These are phyloP conservation scores for Pilophorus perplexus DNA, from an alignment of 2,888 invertebrate species.

Conservation along the genomic window DNA sequence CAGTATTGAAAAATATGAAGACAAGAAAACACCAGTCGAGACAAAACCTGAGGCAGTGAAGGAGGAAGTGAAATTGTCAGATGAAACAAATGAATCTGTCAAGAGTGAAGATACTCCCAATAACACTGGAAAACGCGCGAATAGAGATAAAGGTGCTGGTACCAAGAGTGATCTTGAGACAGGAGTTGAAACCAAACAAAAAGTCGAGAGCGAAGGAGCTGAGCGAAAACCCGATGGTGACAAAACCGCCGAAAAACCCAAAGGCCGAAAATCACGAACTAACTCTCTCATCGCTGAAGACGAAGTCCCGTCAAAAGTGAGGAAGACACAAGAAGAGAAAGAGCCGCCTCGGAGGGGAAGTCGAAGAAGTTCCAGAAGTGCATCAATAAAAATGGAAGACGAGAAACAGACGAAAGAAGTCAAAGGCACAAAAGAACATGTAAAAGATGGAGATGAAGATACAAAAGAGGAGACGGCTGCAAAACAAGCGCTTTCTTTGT, in stretches of 20 bases:
- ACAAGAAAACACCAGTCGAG: no score
- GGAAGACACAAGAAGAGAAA: slow-evolving; percentile 50
- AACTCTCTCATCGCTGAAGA: slow-evolving; percentile 18
- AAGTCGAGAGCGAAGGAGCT: not conserved
- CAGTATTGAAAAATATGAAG: no score
- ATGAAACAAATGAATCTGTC: no score
- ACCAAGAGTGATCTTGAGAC: no score
- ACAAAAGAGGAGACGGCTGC: slow-evolving; percentile 1
- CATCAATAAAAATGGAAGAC: slow-evolving; percentile 1
- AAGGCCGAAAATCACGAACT: slow-evolving; percentile 38
- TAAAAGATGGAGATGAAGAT: slow-evolving; percentile 50
- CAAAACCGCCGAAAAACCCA: not conserved
- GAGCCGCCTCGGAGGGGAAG: slow-evolving; percentile 48
- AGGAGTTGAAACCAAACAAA: not conserved
- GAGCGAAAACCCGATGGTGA: not conserved
- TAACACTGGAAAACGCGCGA: no score
- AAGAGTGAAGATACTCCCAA: no score
- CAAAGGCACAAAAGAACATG: not conserved
- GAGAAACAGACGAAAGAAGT: not conserved
- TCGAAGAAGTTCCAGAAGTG: slow-evolving; percentile 15
- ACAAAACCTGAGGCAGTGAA: no score
- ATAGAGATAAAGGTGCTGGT: no score
- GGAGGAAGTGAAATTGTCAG: no score
- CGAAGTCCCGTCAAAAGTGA: slow-evolving; percentile 42
- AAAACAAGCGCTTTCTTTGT: slow-evolving; percentile 9